Conservation (phyloP, 2,888 invertebrate genomes). For the Idaea biselata region DNA sequence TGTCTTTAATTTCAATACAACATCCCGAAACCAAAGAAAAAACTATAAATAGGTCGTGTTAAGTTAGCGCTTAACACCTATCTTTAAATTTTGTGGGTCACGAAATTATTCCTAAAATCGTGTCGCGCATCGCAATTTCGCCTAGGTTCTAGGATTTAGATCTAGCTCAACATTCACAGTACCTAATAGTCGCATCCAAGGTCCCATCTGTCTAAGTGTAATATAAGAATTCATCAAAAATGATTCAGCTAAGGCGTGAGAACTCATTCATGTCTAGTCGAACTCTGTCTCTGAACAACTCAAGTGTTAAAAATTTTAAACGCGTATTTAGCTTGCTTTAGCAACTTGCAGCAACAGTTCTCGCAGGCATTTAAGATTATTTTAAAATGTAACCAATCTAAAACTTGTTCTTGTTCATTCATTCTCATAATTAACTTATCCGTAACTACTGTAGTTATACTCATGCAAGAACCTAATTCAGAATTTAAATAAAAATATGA, state of each 20-base stretch:
- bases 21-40: no score
- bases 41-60: background rate
- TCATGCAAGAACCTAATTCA: conserved; percentile 4
- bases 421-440: background rate
- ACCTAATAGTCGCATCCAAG: no score
- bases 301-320: background rate
- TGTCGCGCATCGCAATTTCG: no score
- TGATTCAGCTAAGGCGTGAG: no score
- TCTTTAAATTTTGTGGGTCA: background rate
- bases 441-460: background rate
- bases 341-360: conserved; percentile 16
- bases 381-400: background rate
- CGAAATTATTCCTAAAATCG: background rate
- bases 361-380: conserved; percentile 15
- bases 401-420: background rate
- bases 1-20: no score
- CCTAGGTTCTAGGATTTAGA: no score
- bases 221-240: no score
- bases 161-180: no score
- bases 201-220: no score
- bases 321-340: background rate
- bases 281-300: background rate
- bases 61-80: background rate
- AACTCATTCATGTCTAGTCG: no score
- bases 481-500: conserved; percentile 9